Percentiles rank a stretch among this genome's conserved stretches.
Conservation (phyloP, 2,888 invertebrate species). For the Tenthredo amoena region DNA sequence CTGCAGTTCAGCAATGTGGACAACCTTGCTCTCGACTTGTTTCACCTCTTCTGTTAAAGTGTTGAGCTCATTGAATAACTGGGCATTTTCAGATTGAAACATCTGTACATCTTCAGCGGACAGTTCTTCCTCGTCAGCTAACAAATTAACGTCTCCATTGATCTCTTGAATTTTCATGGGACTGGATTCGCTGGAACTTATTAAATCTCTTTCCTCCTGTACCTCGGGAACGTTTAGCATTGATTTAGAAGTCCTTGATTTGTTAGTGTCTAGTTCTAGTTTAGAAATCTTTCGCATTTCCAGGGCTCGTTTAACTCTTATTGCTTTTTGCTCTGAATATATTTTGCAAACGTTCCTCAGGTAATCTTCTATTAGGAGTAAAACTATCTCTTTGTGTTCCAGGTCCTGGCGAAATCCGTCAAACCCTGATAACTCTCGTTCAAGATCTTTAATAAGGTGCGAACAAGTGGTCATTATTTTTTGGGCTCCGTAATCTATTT, state of each 20-base stretch:
- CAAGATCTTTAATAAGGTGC: constrained; percentile 87
- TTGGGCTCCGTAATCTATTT: constrained; percentile 92
- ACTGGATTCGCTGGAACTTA: constrained; percentile 63
- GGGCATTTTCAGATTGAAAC: constrained; percentile 95
- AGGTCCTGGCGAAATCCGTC: constrained; percentile 83
- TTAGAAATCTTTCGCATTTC: constrained; percentile 91
- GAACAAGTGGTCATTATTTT: constrained; percentile 91
- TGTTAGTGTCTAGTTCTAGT: constrained; percentile 79
- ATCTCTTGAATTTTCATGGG: constrained; percentile 73
- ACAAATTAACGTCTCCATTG: constrained; percentile 69
- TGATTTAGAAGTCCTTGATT: constrained; percentile 64
- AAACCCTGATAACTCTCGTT: constrained; percentile 81
- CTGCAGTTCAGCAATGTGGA: constrained; percentile 97
- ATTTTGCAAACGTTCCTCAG: constrained; percentile 92
- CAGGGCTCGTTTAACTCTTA: constrained; percentile 91
- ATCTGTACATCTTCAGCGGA: constrained; percentile 94
- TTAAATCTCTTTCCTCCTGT: constrained; percentile 25
- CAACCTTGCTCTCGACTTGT: constrained; percentile 94
- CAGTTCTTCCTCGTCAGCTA: constrained; percentile 83
- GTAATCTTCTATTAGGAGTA: constrained; percentile 88
- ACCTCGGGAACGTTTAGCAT: constrained; percentile 48
- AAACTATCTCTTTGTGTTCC: constrained; percentile 88
- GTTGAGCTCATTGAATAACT: constrained; percentile 92
- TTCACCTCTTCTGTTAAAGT: constrained; percentile 94
- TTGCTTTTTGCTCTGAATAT: constrained; percentile 93